Conservation (phyloP, 2,797 vertebrate genomes). For the Manis pentadactyla region DNA sequence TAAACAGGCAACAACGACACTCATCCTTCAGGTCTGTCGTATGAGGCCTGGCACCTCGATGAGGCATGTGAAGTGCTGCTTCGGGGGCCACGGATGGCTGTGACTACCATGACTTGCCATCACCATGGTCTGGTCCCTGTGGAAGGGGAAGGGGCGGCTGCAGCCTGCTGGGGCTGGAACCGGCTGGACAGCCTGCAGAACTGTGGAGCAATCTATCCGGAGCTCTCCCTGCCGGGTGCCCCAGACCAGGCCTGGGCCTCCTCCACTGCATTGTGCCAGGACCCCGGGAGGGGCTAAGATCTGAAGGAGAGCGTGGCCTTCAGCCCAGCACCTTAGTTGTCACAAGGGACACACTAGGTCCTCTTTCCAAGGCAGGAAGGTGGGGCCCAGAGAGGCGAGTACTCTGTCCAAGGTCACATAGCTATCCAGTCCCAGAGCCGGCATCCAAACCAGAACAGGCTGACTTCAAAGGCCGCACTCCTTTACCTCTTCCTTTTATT, state of each 20-base stretch:
- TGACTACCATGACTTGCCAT: rapidly evolving
- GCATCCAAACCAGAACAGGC: background rate
- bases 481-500: background rate
- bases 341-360: background rate
- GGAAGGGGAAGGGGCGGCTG: background rate
- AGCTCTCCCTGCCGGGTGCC: background rate
- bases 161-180: background rate
- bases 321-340: background rate
- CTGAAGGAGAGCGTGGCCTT: background rate
- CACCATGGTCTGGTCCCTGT: rapidly evolving
- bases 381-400: background rate
- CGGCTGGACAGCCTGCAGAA: background rate
- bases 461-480: no score
- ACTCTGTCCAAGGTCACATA: background rate
- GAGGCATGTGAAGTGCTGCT: background rate
- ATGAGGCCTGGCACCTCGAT: background rate
- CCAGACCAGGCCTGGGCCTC: background rate
- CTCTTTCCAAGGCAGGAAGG: no score
- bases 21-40: background rate
- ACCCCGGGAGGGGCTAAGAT: background rate
- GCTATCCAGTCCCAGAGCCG: background rate
- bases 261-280: rapidly evolving
- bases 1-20: rapidly evolving
- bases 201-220: rapidly evolving
- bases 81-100: background rate